Conservation (phyloP, 2,113 vertebrate genomes). For the Gnathonemus longibarbis region DNA sequence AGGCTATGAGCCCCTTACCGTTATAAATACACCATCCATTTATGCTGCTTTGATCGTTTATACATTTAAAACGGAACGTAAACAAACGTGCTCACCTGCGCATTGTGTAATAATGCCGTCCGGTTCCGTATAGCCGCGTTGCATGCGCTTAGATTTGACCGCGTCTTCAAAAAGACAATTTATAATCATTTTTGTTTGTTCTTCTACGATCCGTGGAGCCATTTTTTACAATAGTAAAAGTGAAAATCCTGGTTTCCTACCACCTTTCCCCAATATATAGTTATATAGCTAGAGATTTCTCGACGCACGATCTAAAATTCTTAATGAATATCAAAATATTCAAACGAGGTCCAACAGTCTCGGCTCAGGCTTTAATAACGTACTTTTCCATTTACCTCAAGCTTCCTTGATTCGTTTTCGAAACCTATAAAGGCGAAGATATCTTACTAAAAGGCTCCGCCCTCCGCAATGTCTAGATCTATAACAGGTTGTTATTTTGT, state of each 20-base stretch:
- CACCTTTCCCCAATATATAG: neutral
- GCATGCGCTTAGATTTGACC: neutral
- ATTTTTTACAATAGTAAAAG: constrained; percentile 20
- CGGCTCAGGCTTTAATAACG: neutral
- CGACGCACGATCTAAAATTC: neutral
- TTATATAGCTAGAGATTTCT: neutral
- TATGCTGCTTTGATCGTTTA: neutral
- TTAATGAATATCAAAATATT: neutral
- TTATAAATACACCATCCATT: neutral
- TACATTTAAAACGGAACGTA: neutral
- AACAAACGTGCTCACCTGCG: neutral
- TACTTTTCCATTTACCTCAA: too few relatives aligned
- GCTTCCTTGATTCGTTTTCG: neutral
- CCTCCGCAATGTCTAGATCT: neutral
- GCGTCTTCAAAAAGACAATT: constrained; percentile 15
- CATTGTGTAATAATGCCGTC: neutral
- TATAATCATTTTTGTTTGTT: constrained; percentile 10
- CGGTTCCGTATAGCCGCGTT: neutral
- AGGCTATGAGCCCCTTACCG: neutral
- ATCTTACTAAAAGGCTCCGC: neutral
- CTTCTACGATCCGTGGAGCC: constrained; percentile 4
- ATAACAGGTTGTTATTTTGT: neutral
- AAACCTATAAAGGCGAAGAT: neutral
- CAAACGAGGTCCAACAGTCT: neutral
- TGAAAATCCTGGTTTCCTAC: neutral